Base-by-base conservation (phyloP, 1,140 invertebrate genomes). In the Solenopsis invicta region DNA sequence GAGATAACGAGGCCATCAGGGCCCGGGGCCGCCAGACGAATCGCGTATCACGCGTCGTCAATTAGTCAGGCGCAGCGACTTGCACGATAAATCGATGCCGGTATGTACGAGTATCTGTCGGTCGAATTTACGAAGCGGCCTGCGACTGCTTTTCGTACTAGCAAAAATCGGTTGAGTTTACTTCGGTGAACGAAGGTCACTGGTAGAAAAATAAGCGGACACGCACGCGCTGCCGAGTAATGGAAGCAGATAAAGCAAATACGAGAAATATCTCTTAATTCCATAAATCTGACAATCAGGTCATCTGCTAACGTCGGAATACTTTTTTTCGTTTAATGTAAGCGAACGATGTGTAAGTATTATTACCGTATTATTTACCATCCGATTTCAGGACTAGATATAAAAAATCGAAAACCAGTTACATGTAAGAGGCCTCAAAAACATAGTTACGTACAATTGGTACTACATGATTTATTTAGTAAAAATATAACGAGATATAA, bases 61-160 rank as follows among this genome's bases (percentile, higher is more conserved):
- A 93, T 93, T 93, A 93, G 90, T 90, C 93, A 92, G 89, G n/a
- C 34, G 24, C 87, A 86, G 78, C 87, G 87, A 90, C 61, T 82
- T 13, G 61, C n/a, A 67, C 87, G 82, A 91, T 92, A 93, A 93
- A 92, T 92, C 88, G 89, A 67, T 54, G 66, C 13, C 8, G 52
- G 18, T 48, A 24, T 48, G 48, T 29, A n/a, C n/a, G n/a, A n/a
- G n/a, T n/a, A 48, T 21, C 52, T 54, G 21, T 37, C 41, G 8
- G 45, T n/a, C 54, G 59, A 89, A 87, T 92, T 87, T 86, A 87
- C 85, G 29, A 29, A 29, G 29, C 29, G 24, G 54, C 64, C 64
- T 29, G 45, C 16, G 13, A 45, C 18, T 6, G 18, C 10, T 75
- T 56, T 41, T 56, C 52, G 34, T 29, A 29, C n/a, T 62, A 10